Evolutionary conservation across 1,140 invertebrate species (phyloP).

Genomic region (Drosophila persimilis): DNA sequence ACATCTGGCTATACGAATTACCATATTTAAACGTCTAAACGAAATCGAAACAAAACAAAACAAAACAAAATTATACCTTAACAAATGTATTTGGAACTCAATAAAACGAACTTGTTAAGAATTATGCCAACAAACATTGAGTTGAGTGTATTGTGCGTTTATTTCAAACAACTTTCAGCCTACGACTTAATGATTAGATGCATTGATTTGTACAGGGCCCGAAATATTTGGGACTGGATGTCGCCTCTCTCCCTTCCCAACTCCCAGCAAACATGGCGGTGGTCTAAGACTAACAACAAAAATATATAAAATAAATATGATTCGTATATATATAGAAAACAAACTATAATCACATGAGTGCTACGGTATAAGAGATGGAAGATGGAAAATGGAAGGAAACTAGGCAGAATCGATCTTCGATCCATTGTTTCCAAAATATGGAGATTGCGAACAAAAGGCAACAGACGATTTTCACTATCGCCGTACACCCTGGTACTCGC

Average conservation of each 20-base stretch:
- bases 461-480: conserved; percentile 42
- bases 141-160: conserved; percentile 19
- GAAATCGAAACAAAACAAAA: conserved; percentile 26
- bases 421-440: background rate
- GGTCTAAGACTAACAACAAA: conserved; percentile 61
- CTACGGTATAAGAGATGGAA: conserved; percentile 49
- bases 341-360: conserved; percentile 76
- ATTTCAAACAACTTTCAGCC: conserved; percentile 51
- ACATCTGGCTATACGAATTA: conserved; percentile 39
- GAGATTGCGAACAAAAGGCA: background rate
- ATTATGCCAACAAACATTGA: conserved; percentile 47
- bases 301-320: conserved; percentile 65
- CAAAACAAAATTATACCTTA: conserved; percentile 60
- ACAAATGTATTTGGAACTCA: conserved; percentile 76
- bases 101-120: conserved; percentile 75
- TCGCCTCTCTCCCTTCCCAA: background rate
- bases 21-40: conserved; percentile 36
- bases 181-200: conserved; percentile 70
- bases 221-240: conserved; percentile 2
- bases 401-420: background rate
- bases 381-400: background rate
- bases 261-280: conserved; percentile 57
- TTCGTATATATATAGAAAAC: conserved; percentile 56
- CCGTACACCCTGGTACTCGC: conserved; percentile 76
- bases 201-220: conserved; percentile 67